Evolutionary conservation across 2,113 vertebrate species (phyloP).

Genomic region (Zosterops lateralis): DNA sequence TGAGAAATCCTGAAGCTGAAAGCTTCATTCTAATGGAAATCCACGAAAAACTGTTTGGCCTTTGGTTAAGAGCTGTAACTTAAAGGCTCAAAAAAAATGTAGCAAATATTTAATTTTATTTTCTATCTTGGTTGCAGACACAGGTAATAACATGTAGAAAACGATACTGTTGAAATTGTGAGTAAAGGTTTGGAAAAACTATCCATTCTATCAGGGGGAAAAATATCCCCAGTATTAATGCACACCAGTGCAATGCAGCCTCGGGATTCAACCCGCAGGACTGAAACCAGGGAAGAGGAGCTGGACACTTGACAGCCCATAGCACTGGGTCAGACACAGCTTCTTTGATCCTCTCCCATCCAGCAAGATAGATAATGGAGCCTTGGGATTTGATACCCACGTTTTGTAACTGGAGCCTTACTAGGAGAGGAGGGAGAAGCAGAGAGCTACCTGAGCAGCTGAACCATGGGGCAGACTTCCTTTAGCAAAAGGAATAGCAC

Average conservation of each 20-base stretch:
- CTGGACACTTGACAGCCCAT: background rate
- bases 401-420: background rate
- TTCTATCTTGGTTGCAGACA: background rate
- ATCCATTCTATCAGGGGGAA: fast-evolving
- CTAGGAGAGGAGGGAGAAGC: background rate
- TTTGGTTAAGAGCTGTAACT: background rate
- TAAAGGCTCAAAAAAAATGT: background rate
- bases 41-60: background rate
- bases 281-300: background rate
- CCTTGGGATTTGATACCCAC: background rate
- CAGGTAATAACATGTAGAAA: background rate
- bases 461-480: background rate
- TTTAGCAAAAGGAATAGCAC: background rate
- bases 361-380: background rate
- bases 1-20: background rate
- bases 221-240: background rate
- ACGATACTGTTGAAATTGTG: background rate
- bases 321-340: background rate
- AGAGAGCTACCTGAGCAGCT: background rate
- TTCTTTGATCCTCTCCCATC: background rate
- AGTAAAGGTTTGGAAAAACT: background rate
- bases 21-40: background rate
- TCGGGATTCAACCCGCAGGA: background rate
- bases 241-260: background rate
- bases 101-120: background rate